Evolutionary conservation across 1,140 invertebrate species (phyloP).

Genomic region (Varroa destructor): DNA sequence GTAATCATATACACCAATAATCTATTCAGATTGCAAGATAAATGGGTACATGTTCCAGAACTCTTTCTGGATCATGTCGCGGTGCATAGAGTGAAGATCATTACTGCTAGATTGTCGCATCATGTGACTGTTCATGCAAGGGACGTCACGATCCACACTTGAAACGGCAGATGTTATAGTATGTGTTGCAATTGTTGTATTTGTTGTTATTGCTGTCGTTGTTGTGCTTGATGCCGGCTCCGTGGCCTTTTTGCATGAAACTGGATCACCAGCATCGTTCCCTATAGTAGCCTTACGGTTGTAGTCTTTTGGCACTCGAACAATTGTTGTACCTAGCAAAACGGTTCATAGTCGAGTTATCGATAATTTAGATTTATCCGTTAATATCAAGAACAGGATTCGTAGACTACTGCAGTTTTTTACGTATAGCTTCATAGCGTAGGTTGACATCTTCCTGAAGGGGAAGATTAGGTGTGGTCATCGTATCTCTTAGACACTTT

Average conservation of each 20-base stretch:
- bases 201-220: too few species aligned
- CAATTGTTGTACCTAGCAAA: constrained; percentile 5
- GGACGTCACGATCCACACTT: too few species aligned
- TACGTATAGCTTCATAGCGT: neutral
- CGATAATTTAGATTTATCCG: too few species aligned
- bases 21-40: neutral
- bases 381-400: neutral
- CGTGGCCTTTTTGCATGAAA: too few species aligned
- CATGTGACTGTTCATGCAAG: neutral
- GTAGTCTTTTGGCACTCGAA: constrained; percentile 10
- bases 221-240: too few species aligned
- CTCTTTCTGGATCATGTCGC: constrained; percentile 17
- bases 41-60: constrained; percentile 19
- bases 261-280: constrained; percentile 42
- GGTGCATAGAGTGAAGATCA: neutral
- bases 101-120: neutral
- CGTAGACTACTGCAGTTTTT: neutral
- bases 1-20: too few species aligned
- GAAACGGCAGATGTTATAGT: too few species aligned
- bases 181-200: too few species aligned
- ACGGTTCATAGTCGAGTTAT: neutral
- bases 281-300: constrained; percentile 39
- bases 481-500: too few species aligned
- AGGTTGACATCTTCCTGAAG: too few species aligned
- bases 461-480: too few species aligned